phyloP scores from a whole-genome alignment of 64 coral and sea anemone genomes.

The Stichodactyla mertensii region DNA sequence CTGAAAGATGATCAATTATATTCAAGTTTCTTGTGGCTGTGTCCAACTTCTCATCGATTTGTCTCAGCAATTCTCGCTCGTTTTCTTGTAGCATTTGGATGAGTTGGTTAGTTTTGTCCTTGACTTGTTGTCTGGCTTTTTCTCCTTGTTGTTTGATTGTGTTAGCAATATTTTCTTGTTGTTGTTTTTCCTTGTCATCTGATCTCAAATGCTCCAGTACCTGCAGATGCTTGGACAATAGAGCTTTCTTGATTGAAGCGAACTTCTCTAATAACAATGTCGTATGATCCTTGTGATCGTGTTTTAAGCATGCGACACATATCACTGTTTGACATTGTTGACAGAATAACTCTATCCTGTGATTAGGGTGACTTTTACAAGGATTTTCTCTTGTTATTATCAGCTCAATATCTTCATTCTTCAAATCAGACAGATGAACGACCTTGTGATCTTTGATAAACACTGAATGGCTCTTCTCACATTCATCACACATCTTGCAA shows the following conservation, averaged over 20 bases:
- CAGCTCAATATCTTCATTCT: not conserved
- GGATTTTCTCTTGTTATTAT: slow-evolving; percentile 10
- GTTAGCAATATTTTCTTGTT: slow-evolving; percentile 1
- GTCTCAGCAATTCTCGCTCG: not conserved
- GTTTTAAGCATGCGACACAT: not conserved
- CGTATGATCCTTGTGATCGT: not conserved
- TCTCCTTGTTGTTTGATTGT: not conserved
- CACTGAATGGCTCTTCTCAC: not conserved
- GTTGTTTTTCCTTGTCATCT: not conserved
- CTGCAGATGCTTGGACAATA: not conserved
- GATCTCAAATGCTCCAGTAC: not conserved
- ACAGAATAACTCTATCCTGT: not conserved
- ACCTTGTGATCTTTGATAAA: not conserved
- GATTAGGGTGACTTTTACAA: not conserved
- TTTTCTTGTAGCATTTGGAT: not conserved
- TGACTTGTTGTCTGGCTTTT: slow-evolving; percentile 3
- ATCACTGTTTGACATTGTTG: not conserved
- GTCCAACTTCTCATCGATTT: not conserved
- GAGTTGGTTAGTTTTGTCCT: not conserved
- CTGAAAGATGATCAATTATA: not conserved
- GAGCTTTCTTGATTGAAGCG: not conserved
- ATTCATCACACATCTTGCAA: not conserved
- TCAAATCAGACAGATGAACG: not conserved
- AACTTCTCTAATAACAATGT: not conserved
- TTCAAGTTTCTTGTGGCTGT: not conserved